A percentile compares a stretch with the other conserved stretches of the same genome.
Conservation (phyloP, 2,797 vertebrate genomes). For the Graptemys geographica region DNA sequence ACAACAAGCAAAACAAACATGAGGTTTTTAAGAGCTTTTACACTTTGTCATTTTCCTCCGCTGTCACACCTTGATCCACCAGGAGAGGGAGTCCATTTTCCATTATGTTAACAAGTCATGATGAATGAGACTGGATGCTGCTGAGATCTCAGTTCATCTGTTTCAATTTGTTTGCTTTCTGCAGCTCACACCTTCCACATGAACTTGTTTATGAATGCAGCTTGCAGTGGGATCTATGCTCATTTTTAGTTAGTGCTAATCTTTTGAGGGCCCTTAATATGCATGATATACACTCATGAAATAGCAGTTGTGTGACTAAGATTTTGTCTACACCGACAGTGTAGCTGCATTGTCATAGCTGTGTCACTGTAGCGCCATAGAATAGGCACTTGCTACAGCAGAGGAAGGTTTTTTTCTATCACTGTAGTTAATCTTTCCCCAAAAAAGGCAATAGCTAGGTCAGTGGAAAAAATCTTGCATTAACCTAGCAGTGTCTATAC, state of each 20-base stretch:
- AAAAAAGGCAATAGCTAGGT: no score
- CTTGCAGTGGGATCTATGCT: neutral
- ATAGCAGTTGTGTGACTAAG: neutral
- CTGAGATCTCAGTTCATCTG: neutral
- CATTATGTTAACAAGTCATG: neutral
- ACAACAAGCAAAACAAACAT: neutral
- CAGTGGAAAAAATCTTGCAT: no score
- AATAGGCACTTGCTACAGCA: no score
- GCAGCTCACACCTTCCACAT: fast-evolving
- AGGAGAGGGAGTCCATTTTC: neutral
- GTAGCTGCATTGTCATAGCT: no score
- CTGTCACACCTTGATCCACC: neutral
- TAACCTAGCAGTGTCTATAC: no score
- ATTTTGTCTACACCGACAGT: no score
- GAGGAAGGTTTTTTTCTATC: no score
- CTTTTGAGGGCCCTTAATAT: neutral
- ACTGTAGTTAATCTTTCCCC: no score
- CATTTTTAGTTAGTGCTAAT: neutral
- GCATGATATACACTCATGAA: neutral
- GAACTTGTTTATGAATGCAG: neutral
- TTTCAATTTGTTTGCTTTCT: neutral
- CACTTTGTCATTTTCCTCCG: neutral
- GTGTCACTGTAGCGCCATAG: no score
- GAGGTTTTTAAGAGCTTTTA: neutral
- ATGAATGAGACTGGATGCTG: neutral